Conservation (phyloP, 2,888 invertebrate species). For the Vanessa cardui region DNA sequence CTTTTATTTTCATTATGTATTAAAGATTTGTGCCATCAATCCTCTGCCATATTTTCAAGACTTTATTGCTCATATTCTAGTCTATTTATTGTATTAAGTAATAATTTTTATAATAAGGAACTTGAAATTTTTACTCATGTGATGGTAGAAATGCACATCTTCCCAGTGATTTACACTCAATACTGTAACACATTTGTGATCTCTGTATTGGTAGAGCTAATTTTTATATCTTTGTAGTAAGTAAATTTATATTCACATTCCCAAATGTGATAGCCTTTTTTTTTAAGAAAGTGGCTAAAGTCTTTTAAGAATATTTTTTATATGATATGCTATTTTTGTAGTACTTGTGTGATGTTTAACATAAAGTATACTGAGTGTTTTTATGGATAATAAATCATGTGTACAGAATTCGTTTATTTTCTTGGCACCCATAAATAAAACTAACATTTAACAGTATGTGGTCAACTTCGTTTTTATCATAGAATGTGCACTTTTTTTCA, state of each 20-base stretch:
- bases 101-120: conserved; percentile 35
- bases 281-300: conserved; percentile 18
- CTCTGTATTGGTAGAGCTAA: conserved; percentile 35
- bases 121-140: conserved; percentile 19
- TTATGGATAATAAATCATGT: conserved; percentile 34
- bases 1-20: conserved; percentile 35
- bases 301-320: conserved; percentile 14
- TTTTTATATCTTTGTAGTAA: conserved; percentile 7
- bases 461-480: no score
- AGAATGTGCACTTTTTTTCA: not conserved
- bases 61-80: conserved; percentile 81
- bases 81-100: conserved; percentile 64
- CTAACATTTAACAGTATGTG: not conserved
- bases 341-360: conserved; percentile 43
- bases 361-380: conserved; percentile 39
- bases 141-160: conserved; percentile 22
- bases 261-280: conserved; percentile 33
- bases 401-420: conserved; percentile 26
- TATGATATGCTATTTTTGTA: conserved; percentile 43
- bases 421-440: not conserved
- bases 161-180: conserved; percentile 27
- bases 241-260: conserved; percentile 33
- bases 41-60: conserved; percentile 71
- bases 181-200: conserved; percentile 30
- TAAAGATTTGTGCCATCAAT: conserved; percentile 64